Percentiles rank a stretch among this genome's conserved stretches.
Evolutionary conservation across 2,797 vertebrate genomes (phyloP).

Genomic region (Catharus ustulatus): DNA sequence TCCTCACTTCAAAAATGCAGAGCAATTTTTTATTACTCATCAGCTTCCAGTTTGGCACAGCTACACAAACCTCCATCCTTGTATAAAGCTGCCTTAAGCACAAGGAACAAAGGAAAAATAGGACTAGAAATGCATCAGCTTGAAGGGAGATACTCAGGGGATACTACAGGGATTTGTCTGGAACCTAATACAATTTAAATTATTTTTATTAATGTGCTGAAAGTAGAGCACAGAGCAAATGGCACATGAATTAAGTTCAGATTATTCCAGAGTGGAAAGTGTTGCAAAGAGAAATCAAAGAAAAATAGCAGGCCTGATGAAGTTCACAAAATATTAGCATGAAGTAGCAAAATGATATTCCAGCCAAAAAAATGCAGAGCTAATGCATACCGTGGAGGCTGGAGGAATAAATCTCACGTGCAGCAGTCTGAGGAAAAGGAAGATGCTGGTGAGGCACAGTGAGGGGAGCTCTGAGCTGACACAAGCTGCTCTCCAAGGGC

Average conservation of each 20-base stretch:
- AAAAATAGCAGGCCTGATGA: not conserved
- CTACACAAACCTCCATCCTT: not conserved
- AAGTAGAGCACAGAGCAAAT: slow-evolving; percentile 38
- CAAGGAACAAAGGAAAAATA: slow-evolving; percentile 58
- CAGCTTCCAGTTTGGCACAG: slow-evolving; percentile 29
- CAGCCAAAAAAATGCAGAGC: not conserved
- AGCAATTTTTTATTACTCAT: slow-evolving; percentile 7
- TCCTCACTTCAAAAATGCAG: not conserved
- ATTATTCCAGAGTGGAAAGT: slow-evolving; percentile 33
- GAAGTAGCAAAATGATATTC: not conserved
- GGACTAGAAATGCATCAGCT: slow-evolving; percentile 42
- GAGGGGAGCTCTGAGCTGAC: not conserved
- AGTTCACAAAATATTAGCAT: not conserved
- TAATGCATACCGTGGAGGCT: not conserved
- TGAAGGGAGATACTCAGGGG: slow-evolving; percentile 27
- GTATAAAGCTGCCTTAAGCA: not conserved
- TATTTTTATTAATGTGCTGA: slow-evolving; percentile 68
- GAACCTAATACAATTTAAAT: slow-evolving; percentile 34
- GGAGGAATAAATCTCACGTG: not conserved
- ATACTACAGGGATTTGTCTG: slow-evolving; percentile 31
- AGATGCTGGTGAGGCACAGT: not conserved
- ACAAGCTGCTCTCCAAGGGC: not conserved
- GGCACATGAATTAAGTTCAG: slow-evolving; percentile 42
- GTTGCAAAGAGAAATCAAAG: slow-evolving; percentile 8
- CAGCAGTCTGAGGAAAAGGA: not conserved